Base-by-base conservation (phyloP, 2,888 invertebrate species). In the Euplexia lucipara region DNA sequence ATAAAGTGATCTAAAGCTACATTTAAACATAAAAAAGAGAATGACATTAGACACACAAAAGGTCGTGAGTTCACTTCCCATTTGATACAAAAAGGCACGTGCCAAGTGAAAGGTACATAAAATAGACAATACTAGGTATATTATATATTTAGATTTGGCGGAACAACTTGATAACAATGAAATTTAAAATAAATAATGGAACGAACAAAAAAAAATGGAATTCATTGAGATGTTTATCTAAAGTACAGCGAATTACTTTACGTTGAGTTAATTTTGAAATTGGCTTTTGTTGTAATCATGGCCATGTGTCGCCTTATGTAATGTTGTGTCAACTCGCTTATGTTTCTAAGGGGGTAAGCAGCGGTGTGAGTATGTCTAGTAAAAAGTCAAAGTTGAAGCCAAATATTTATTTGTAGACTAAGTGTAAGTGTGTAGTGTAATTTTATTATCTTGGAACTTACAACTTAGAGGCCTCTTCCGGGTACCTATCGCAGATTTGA, bases 21-120 rank as follows among this genome's bases (percentile, higher is more conserved):
- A n/a, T n/a, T n/a, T n/a, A n/a, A n/a, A n/a, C n/a, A 47, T 30
- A 6, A 32, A 47, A 47, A 16, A 6, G 30, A 26, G 0, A 41
- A 61, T 32, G 63, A 18, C 30, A 47, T 20, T 44, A 30, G 12
- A 12, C 8, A 26, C 14, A 5, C 0, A 2, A 45, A 41, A 69
- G 70, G 67, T 70, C 52, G 12, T 41, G 37, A 61, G 42, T 44
- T 47, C 37, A 60, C 60, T 68, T 68, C 70, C 61, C 61, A 32
- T 47, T 42, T 5, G 22, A 26, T 32, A n/a, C 22, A 52, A 69
- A n/a, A 18, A 30, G 26, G 14, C 60, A 61, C 67, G 67, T 70
- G 52, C 22, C 34, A 3, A 60, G 67, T 60, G 67, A 68, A 68
- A 68, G 67, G 67, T 35, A 7, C 41, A 22, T 6, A 42, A 52